These are phyloP conservation scores for Malurus leucopterus DNA, from an alignment of 2,797 vertebrate genomes.

Conservation along the genomic window DNA sequence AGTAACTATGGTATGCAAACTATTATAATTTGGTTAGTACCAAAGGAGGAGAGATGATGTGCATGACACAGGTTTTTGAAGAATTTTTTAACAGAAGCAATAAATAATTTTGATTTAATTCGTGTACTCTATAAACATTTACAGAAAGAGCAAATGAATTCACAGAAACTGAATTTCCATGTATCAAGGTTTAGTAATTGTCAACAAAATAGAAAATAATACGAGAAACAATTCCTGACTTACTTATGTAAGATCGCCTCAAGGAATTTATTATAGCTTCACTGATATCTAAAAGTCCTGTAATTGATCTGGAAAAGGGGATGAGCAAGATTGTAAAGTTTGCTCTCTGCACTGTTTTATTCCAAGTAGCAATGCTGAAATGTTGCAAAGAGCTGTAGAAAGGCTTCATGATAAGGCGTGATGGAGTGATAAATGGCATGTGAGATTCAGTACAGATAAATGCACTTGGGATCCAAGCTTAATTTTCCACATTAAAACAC, in stretches of 20 bases:
- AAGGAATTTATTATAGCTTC: background rate
- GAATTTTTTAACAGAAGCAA: background rate
- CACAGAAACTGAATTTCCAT: background rate
- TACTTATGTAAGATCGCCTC: background rate
- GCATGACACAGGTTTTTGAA: fast-evolving
- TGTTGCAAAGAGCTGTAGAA: background rate
- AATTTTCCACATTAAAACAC: background rate
- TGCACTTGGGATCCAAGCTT: background rate
- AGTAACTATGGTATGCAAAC: background rate
- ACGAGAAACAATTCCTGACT: background rate
- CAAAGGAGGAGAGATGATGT: background rate
- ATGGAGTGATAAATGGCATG: background rate
- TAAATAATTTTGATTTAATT: background rate
- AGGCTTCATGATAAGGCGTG: background rate
- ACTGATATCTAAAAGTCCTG: background rate
- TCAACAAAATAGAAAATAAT: background rate
- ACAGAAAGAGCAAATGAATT: background rate
- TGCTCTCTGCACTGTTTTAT: background rate
- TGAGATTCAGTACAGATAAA: background rate
- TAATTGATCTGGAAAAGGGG: background rate
- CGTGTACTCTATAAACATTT: background rate
- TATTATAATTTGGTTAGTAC: background rate
- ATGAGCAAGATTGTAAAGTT: background rate
- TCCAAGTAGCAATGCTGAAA: background rate
- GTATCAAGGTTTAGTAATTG: background rate